A percentile compares a stretch with the other conserved stretches of the same genome.
Conservation (phyloP, 2,888 invertebrate genomes). For the Ormyrus pomaceus region DNA sequence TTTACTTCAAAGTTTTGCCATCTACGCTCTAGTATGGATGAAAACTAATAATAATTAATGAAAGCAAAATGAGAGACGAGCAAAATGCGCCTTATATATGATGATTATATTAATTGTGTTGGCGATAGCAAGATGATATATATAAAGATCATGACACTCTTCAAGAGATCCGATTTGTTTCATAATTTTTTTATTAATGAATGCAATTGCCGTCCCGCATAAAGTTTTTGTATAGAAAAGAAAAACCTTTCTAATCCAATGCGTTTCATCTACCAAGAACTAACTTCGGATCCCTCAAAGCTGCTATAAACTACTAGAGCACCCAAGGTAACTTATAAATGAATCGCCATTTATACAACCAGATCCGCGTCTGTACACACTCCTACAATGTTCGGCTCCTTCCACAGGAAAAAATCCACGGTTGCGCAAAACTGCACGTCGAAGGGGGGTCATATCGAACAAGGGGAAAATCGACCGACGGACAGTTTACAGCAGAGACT, state of each 20-base stretch:
- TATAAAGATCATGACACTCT: conserved; percentile 4
- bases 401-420: too few species aligned
- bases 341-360: background rate
- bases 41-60: conserved; percentile 16
- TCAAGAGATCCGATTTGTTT: conserved; percentile 26
- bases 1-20: conserved; percentile 9
- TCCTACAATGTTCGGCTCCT: conserved; percentile 10
- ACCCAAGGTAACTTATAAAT: conserved; percentile 13
- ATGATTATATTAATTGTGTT: conserved; percentile 9
- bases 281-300: conserved; percentile 35
- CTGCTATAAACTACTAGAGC: conserved; percentile 39
- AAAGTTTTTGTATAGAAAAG: too few species aligned
- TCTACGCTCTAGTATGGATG: conserved; percentile 39
- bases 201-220: too few species aligned
- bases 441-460: too few species aligned
- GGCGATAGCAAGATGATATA: conserved; percentile 34
- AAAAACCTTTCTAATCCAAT: too few species aligned
- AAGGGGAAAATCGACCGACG: too few species aligned
- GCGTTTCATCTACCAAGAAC: too few species aligned
- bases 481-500: conserved; percentile 71
- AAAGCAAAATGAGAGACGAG: conserved; percentile 48
- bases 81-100: conserved; percentile 32
- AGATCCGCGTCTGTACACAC: conserved; percentile 23
- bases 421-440: too few species aligned
- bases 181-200: background rate